Evolutionary conservation across 2,888 invertebrate species (phyloP), one percentile per base, ranked within the genome.

Genomic region (Acleris holmiana): DNA sequence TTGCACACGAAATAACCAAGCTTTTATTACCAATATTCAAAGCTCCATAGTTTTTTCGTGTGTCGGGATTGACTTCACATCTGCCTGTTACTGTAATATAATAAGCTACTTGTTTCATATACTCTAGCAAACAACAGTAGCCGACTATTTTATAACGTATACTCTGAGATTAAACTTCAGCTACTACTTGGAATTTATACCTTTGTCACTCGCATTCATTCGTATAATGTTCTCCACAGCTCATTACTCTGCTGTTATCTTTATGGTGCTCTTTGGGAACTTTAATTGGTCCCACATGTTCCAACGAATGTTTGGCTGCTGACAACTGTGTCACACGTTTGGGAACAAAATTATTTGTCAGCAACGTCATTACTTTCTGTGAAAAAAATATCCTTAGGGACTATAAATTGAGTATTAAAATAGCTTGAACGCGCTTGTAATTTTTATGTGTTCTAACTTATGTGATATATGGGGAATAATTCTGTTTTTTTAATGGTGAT

Each of bases 221-320:
- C 89, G 87, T 89, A 83, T 87, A 86, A 83, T 78, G 79, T 84
- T 85, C 83, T 88, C 83, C 83, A 86, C 88, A 87, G 86, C 80
- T 86, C 83, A 89, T 89, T 89, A 89, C 85, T 89, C 85, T 87
- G 73, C 73, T 82, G 82, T 86, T 89, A 89, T 90, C 89, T 90
- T 87, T 86, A 88, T 88, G 86, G 85, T 82, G 73, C 84, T 83
- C 84, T 82, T 79, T 78, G 80, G 85, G 83, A 88, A 85, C 83
- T 88, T 84, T 90, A 90, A 90, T 90, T 90, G 89, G 83, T 86
- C 80, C 88, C 90, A 90, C 87, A 89, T 90, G 90, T 88, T 84
- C 73, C 73, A 76, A 83, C 76, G 75, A 79, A 82, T 83, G 82
- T 77, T 76, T 78, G 75, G 72, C 78, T 82, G 86, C 82, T 82